phyloP scores from a whole-genome alignment of 1,140 invertebrate species.

The Meloidogyne exigua region DNA sequence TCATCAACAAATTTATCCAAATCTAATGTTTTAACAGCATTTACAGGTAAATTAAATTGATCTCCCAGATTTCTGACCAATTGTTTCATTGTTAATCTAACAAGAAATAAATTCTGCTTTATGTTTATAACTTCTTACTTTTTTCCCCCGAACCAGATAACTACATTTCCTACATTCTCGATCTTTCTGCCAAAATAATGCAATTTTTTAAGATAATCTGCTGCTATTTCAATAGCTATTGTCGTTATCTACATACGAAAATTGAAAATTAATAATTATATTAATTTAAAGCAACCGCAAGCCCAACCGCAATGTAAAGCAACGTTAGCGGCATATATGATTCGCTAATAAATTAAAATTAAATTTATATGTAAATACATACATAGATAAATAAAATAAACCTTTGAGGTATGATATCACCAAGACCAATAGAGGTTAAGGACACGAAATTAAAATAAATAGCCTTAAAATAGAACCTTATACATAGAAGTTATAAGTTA shows the following conservation, averaged over 20 bases:
- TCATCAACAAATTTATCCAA: slow-evolving; percentile 59
- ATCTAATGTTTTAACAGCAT: slow-evolving; percentile 49
- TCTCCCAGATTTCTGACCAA: slow-evolving; percentile 62
- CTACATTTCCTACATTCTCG: slow-evolving; percentile 61
- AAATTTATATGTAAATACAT: neutral
- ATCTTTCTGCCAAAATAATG: slow-evolving; percentile 64
- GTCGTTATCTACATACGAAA: slow-evolving; percentile 43
- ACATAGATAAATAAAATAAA: slow-evolving; percentile 11
- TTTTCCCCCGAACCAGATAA: slow-evolving; percentile 63
- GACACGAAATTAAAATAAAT: slow-evolving; percentile 54
- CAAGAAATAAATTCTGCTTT: neutral
- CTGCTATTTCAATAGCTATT: slow-evolving; percentile 63
- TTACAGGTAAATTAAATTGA: slow-evolving; percentile 58
- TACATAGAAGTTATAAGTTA: no score
- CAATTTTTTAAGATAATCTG: slow-evolving; percentile 61
- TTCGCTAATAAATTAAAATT: slow-evolving; percentile 40
- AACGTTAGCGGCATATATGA: slow-evolving; percentile 56
- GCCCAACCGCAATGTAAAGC: slow-evolving; percentile 60
- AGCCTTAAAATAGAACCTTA: slow-evolving; percentile 29
- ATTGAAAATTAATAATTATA: no score
- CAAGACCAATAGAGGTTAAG: slow-evolving; percentile 49
- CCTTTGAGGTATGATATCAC: slow-evolving; percentile 46
- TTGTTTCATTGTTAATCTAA: slow-evolving; percentile 61
- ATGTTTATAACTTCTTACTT: slow-evolving; percentile 37
- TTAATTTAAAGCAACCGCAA: slow-evolving; percentile 30